These are phyloP conservation scores for Heliocidaris erythrogramma DNA, from an alignment of 35 echinoderm and acorn worm species.

Conservation along the genomic window DNA sequence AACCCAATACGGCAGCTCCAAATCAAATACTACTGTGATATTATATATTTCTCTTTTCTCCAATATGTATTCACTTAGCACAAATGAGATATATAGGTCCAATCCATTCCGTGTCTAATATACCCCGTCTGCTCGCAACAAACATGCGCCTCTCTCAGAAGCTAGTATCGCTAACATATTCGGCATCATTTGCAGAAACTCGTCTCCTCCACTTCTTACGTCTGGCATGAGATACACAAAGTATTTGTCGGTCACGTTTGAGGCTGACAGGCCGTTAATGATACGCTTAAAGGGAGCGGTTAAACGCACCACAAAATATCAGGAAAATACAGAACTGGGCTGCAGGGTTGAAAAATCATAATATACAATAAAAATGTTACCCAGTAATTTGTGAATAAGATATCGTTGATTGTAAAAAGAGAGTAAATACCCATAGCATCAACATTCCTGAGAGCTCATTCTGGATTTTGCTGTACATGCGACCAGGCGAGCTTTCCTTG, in stretches of 20 bases:
- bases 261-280: background rate
- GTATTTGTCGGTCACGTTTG: constrained; percentile 1
- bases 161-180: background rate
- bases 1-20: background rate
- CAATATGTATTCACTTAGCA: background rate
- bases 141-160: background rate
- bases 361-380: too few species aligned
- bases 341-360: too few species aligned
- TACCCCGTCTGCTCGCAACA: background rate
- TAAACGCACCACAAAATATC: too few species aligned
- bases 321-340: too few species aligned
- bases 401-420: too few species aligned
- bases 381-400: too few species aligned
- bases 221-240: background rate
- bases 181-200: constrained; percentile 10
- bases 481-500: too few species aligned
- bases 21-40: background rate
- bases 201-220: background rate
- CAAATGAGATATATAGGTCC: background rate
- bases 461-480: too few species aligned
- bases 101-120: background rate
- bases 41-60: background rate
- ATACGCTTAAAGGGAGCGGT: background rate
- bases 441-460: too few species aligned
- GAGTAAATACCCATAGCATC: too few species aligned